Evolutionary conservation across 2,888 invertebrate genomes (phyloP), one percentile per base, ranked within the genome.

Genomic region (Hirtodrosophila duncani): DNA sequence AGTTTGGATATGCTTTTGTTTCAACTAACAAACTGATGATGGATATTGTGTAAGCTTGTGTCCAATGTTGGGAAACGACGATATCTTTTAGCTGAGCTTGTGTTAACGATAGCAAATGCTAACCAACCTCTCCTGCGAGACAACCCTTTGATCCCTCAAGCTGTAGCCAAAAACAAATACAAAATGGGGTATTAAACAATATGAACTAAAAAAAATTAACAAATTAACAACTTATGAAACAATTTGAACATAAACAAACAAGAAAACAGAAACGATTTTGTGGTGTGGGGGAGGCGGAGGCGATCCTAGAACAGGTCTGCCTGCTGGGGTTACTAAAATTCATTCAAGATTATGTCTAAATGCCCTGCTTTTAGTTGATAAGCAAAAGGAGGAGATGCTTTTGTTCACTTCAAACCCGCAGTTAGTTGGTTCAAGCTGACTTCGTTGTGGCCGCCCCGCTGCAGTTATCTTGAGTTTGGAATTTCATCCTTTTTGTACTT

Each of bases 1-100:
- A 68, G 72, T 68, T 57, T 48, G 74, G 66, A 70, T 70, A 70
- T 72, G 74, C 66, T 78, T 53, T 44, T 51, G 44, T 52, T 44
- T 4, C 3, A 7, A 7, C 13, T 18, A 20, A 31, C 30, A 27
- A 27, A n/a, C 16, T 34, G 23, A 9, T 4, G n/a, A 16, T 11
- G 29, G 20, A 7, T 30, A 10, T 2, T 5, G 24, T 30, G 13
- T 36, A 33, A 20, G 18, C 7, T 33, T 23, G 9, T 29, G 42
- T 18, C 11, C 13, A 10, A 27, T 16, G 24, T 26, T 17, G 57
- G 55, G 44, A 65, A 56, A 65, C 61, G 69, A 60, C 46, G 52
- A 70, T 41, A 18, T 8, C 8, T 6, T 20, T 24, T 42, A 38
- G 34, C 17, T 20, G 10, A n/a, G 17, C 2, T 18, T 34, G 3